Conservation (phyloP, 2,797 vertebrate genomes). For the Fistularia tabacaria region DNA sequence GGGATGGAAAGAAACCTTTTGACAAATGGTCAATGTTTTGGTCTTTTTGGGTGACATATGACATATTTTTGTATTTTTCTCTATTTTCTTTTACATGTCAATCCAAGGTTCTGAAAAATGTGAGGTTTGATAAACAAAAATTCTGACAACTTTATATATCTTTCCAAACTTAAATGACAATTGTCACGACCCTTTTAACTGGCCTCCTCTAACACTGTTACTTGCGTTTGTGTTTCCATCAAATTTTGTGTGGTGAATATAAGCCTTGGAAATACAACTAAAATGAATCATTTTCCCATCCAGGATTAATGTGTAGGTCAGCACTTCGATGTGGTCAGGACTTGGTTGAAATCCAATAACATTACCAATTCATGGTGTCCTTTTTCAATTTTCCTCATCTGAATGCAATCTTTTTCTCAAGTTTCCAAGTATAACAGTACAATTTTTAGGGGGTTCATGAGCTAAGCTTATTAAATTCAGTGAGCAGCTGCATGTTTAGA, state of each 20-base stretch:
- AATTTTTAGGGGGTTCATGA: constrained; percentile 25
- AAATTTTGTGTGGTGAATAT: constrained; percentile 28
- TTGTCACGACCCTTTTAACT: constrained; percentile 11
- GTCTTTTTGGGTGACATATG: too few relatives aligned
- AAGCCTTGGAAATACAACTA: constrained; percentile 43
- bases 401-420: constrained; percentile 6
- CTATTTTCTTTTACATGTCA: too few relatives aligned
- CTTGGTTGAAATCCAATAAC: constrained; percentile 71
- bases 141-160: too few relatives aligned
- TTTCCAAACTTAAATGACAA: not conserved
- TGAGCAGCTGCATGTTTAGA: constrained; percentile 28
- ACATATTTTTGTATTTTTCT: too few relatives aligned
- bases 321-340: constrained; percentile 69
- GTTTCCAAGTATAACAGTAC: constrained; percentile 22
- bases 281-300: constrained; percentile 52
- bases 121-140: too few relatives aligned
- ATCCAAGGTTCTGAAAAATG: too few relatives aligned
- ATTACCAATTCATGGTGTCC: constrained; percentile 68
- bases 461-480: not conserved
- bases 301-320: constrained; percentile 68
- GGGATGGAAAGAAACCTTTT: too few relatives aligned
- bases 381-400: constrained; percentile 15
- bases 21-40: too few relatives aligned
- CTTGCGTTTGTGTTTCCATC: constrained; percentile 21
- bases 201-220: constrained; percentile 48